These are phyloP conservation scores for Neoascia interrupta DNA, from an alignment of 2,888 invertebrate species.

Conservation along the genomic window DNA sequence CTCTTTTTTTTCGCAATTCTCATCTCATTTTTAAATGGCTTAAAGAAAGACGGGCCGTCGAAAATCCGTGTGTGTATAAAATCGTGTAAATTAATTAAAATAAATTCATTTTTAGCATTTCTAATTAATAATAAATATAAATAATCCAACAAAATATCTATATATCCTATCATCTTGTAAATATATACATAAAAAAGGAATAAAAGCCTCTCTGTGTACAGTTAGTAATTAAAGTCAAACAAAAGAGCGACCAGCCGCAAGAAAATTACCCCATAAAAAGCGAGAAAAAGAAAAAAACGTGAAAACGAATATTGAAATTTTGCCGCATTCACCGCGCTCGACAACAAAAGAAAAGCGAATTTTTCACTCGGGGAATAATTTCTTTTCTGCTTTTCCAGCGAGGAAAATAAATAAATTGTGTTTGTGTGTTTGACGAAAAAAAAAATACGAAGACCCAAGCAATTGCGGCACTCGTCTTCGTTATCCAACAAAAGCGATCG, in stretches of 20 bases:
- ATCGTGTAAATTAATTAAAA: constrained; percentile 69
- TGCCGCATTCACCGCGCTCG: constrained; percentile 37
- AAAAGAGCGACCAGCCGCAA: constrained; percentile 55
- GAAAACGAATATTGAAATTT: constrained; percentile 1
- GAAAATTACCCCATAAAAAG: constrained; percentile 26
- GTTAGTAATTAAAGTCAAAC: constrained; percentile 67
- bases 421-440: constrained; percentile 36
- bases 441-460: not conserved
- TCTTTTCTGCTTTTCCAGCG: not conserved
- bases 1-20: constrained; percentile 67
- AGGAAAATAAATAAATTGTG: constrained; percentile 38
- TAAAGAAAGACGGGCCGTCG: constrained; percentile 70
- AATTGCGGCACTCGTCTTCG: constrained; percentile 46
- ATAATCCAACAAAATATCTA: constrained; percentile 65
- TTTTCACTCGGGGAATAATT: constrained; percentile 3
- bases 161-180: constrained; percentile 60
- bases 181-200: constrained; percentile 61
- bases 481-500: constrained; percentile 47
- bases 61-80: constrained; percentile 70
- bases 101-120: constrained; percentile 70
- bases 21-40: constrained; percentile 70
- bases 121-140: constrained; percentile 64
- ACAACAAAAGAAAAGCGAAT: constrained; percentile 30
- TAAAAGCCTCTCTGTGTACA: constrained; percentile 68
- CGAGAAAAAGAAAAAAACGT: constrained; percentile 21